Conservation (phyloP, 2,888 invertebrate species). For the Epinotia brunnichana region DNA sequence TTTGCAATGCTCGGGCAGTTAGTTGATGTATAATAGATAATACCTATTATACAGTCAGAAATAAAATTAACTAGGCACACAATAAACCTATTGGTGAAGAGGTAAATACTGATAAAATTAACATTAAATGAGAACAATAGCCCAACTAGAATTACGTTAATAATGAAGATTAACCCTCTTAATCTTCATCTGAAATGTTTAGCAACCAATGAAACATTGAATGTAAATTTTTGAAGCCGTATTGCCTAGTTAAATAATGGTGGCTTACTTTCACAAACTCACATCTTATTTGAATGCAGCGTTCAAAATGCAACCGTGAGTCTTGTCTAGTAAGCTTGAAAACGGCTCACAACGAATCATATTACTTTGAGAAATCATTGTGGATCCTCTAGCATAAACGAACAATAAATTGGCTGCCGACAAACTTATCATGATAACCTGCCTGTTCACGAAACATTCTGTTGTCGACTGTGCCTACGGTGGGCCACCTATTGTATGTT, state of each 20-base stretch:
- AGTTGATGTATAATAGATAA: too few species aligned
- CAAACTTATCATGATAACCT: conserved; percentile 27
- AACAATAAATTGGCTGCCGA: conserved; percentile 44
- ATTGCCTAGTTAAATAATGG: background rate
- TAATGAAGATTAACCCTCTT: conserved; percentile 8
- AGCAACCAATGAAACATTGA: conserved; percentile 2
- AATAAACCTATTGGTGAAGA: background rate
- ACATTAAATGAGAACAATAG: conserved; percentile 10
- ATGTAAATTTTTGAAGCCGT: conserved; percentile 22
- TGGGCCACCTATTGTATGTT: background rate
- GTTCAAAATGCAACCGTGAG: background rate
- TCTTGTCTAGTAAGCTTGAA: background rate
- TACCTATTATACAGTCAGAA: background rate
- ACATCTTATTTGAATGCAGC: background rate
- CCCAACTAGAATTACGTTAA: conserved; percentile 11
- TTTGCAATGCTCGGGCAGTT: too few species aligned
- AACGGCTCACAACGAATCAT: background rate
- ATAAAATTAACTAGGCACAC: background rate
- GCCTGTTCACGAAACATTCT: background rate
- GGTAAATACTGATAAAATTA: background rate
- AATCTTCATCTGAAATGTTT: conserved; percentile 7
- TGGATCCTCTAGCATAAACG: conserved; percentile 40
- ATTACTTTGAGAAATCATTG: background rate
- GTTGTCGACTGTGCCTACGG: background rate
- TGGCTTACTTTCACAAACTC: conserved; percentile 8